phyloP scores from a whole-genome alignment of 2,113 vertebrate species.

The Zingel zingel region DNA sequence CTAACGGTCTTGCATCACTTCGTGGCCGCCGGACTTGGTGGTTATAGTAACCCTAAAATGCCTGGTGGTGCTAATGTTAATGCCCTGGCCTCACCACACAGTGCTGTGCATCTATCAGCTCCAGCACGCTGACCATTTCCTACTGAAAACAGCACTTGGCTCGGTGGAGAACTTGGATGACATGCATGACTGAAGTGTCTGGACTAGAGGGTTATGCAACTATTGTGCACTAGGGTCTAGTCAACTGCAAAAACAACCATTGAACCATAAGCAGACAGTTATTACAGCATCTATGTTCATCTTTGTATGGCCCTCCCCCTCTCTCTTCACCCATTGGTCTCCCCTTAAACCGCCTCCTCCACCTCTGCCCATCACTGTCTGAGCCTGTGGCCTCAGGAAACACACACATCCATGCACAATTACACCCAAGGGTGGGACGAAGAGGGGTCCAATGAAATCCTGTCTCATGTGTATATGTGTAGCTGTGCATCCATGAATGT shows the following conservation, averaged over 20 bases:
- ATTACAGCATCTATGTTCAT: slow-evolving; percentile 63
- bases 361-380: slow-evolving; percentile 46
- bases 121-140: slow-evolving; percentile 16
- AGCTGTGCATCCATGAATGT: slow-evolving; percentile 18
- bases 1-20: too few species aligned
- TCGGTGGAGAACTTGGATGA: background rate
- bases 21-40: too few species aligned
- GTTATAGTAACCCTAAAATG: too few species aligned
- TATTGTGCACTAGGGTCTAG: slow-evolving; percentile 40
- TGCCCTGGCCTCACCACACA: background rate
- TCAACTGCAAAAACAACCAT: slow-evolving; percentile 65
- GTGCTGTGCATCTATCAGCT: slow-evolving; percentile 11
- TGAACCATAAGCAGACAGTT: slow-evolving; percentile 73
- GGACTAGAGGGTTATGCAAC: slow-evolving; percentile 64
- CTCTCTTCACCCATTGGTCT: background rate
- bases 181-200: slow-evolving; percentile 63
- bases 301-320: slow-evolving; percentile 18
- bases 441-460: slow-evolving; percentile 18
- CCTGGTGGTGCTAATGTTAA: background rate
- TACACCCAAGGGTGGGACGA: slow-evolving; percentile 31
- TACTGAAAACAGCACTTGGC: slow-evolving; percentile 31
- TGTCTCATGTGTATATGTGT: slow-evolving; percentile 5
- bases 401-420: slow-evolving; percentile 42
- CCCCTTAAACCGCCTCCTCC: slow-evolving; percentile 18
- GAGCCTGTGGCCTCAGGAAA: slow-evolving; percentile 64